Conservation (phyloP, 2,888 invertebrate genomes). For the Oligia strigilis region DNA sequence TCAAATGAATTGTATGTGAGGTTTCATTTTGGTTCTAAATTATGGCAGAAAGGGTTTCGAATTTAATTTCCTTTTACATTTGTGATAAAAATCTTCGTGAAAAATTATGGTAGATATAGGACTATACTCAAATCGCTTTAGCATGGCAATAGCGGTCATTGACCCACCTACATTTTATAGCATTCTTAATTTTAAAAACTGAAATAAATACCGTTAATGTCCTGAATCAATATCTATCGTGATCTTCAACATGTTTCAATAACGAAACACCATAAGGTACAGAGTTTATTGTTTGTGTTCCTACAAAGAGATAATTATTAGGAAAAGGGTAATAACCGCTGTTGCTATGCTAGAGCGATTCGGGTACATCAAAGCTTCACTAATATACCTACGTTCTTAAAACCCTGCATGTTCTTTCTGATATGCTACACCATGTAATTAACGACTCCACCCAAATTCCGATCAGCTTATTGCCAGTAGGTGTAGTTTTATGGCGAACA, state of each 20-base stretch:
- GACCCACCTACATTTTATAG: no score
- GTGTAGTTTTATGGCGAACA: constrained; percentile 65
- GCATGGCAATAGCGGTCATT: no score
- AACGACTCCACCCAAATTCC: constrained; percentile 52
- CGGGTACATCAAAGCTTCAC: not conserved
- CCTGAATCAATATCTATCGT: no score
- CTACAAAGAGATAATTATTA: not conserved
- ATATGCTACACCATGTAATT: constrained; percentile 33
- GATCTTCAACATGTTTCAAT: not conserved
- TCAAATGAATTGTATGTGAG: constrained; percentile 7
- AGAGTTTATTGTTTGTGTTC: not conserved
- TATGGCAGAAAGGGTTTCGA: not conserved
- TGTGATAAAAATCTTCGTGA: not conserved
- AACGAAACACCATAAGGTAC: not conserved
- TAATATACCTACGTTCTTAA: not conserved
- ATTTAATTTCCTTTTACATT: not conserved
- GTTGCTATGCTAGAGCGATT: not conserved
- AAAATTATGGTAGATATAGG: not conserved
- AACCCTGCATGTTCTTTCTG: not conserved
- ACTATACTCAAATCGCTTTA: not conserved
- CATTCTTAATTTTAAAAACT: no score
- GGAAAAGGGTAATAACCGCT: not conserved
- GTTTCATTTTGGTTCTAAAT: not conserved
- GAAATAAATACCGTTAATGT: no score
- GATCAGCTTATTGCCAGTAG: constrained; percentile 46